Percentiles rank a stretch among this genome's conserved stretches.
These are phyloP conservation scores for Coecobrya sp. DNA, from an alignment of 2,888 invertebrate species.

Conservation along the genomic window DNA sequence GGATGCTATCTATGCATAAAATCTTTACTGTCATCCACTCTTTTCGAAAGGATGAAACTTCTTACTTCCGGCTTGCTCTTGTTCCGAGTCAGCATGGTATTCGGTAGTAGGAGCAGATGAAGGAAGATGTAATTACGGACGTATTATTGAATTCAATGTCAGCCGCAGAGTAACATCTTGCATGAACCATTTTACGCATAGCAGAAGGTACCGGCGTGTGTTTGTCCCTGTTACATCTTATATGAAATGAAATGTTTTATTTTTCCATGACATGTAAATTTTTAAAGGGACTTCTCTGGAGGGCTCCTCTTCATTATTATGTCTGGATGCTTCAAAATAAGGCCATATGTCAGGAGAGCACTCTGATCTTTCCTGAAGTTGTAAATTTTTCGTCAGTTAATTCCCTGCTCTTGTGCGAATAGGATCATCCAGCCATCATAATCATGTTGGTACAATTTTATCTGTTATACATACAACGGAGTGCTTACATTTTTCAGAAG, in stretches of 20 bases:
- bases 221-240: neutral
- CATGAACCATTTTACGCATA: neutral
- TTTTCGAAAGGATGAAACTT: slow-evolving; percentile 20
- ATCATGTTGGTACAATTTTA: slow-evolving; percentile 37
- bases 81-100: slow-evolving; percentile 7
- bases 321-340: slow-evolving; percentile 1
- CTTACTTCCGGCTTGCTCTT: slow-evolving; percentile 56
- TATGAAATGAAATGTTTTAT: slow-evolving; percentile 20
- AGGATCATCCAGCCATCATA: slow-evolving; percentile 22
- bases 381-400: slow-evolving; percentile 65
- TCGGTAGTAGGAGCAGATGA: slow-evolving; percentile 15
- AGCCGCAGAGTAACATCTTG: neutral
- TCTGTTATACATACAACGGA: slow-evolving; percentile 5
- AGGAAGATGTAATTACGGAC: neutral
- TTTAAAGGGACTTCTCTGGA: slow-evolving; percentile 52
- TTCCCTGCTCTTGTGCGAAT: slow-evolving; percentile 32
- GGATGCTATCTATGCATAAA: neutral
- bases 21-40: slow-evolving; percentile 10
- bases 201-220: slow-evolving; percentile 31
- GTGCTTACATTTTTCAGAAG: neutral
- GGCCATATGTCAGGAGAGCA: slow-evolving; percentile 38
- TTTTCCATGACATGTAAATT: neutral
- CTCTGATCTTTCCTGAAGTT: neutral
- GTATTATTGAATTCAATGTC: slow-evolving; percentile 52
- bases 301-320: slow-evolving; percentile 11